phyloP scores from a whole-genome alignment of 2,113 vertebrate species.

The Cryptotis parvus region DNA sequence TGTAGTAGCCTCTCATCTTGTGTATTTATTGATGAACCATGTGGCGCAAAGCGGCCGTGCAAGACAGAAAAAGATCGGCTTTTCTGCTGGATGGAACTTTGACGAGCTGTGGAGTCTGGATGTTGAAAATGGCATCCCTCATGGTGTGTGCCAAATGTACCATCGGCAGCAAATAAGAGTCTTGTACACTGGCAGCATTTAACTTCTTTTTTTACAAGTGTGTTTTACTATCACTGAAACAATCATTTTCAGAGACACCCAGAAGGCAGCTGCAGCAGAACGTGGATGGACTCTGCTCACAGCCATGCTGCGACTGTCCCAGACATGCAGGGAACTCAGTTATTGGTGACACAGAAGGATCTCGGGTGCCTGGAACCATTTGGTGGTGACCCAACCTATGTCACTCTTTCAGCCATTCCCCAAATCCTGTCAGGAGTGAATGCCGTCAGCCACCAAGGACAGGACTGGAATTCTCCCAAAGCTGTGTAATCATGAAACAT shows the following conservation, averaged over 20 bases:
- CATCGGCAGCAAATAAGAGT: not conserved
- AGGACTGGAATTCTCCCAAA: conserved; percentile 25
- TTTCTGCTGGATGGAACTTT: no score
- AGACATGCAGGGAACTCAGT: not conserved
- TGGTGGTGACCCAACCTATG: not conserved
- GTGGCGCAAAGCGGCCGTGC: no score
- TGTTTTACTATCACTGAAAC: conserved; percentile 15
- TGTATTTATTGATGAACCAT: no score
- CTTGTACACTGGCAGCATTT: not conserved
- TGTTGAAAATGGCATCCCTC: no score
- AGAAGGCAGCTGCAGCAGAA: not conserved
- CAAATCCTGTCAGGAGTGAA: not conserved
- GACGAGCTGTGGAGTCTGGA: no score
- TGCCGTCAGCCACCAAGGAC: not conserved
- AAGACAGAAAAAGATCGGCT: no score
- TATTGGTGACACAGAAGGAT: not conserved
- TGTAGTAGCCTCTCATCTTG: no score
- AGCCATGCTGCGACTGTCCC: no score
- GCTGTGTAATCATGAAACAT: conserved; percentile 3
- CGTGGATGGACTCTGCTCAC: not conserved
- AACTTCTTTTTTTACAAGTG: not conserved
- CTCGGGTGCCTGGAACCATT: not conserved
- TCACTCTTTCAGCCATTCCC: not conserved
- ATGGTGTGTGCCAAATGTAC: no score
- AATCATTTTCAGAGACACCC: conserved; percentile 26